Evolutionary conservation across 2,888 invertebrate species (phyloP).

Genomic region (Pteria penguin): DNA sequence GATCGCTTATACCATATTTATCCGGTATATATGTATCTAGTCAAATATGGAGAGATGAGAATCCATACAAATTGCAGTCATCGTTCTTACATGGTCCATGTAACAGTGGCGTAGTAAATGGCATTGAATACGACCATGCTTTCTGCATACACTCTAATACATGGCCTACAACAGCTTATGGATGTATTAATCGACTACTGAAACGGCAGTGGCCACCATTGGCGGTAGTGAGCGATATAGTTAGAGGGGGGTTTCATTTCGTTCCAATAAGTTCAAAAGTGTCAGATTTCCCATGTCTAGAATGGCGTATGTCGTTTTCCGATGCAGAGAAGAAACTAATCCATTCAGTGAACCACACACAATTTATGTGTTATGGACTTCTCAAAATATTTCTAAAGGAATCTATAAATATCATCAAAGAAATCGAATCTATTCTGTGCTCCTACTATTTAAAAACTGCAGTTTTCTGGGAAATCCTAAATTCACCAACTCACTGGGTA

Average conservation of each 20-base stretch:
- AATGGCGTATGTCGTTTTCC: slow-evolving; percentile 7
- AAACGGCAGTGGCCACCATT: background rate
- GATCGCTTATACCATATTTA: background rate
- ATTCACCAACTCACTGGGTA: background rate
- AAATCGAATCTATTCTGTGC: background rate
- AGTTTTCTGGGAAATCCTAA: background rate
- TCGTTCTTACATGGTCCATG: slow-evolving; percentile 7
- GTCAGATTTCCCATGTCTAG: background rate
- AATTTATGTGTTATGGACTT: slow-evolving; percentile 4
- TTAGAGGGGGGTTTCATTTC: background rate
- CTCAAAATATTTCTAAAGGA: slow-evolving; percentile 1
- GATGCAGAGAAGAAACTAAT: background rate
- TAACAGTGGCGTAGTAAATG: background rate
- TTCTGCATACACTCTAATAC: background rate
- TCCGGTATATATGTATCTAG: background rate
- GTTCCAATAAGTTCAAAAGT: slow-evolving; percentile 2
- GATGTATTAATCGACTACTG: background rate
- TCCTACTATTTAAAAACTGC: slow-evolving; percentile 1
- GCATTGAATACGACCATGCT: background rate
- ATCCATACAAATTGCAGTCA: no score
- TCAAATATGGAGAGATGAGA: background rate
- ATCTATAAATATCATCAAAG: background rate
- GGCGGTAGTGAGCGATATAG: background rate
- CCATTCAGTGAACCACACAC: background rate
- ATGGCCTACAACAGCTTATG: background rate